Evolutionary conservation across 2,113 vertebrate genomes (phyloP), one percentile per base, ranked within the genome.

Genomic region (Alligator sinensis): DNA sequence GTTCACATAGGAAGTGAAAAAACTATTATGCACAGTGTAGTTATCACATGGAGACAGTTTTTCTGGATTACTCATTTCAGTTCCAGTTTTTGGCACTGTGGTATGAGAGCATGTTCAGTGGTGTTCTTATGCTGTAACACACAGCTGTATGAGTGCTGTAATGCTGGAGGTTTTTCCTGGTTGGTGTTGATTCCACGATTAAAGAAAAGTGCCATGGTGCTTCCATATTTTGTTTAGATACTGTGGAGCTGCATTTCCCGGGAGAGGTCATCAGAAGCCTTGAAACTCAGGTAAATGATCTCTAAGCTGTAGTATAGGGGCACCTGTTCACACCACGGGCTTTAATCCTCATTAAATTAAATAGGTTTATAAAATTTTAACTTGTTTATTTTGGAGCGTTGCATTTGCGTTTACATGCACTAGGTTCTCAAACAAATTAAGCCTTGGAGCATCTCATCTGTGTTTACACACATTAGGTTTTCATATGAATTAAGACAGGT

Each of bases 1-100:
- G 78, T 82, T 92, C 79, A 84, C 74, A 95, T 90, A 57, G 54
- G n/a, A 88, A 47, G 27, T 88, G 24, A 59, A 93, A 94, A 59
- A 47, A 89, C n/a, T 70, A 80, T 88, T 57, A 86, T 90, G 86
- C 61, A 78, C 78, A 22, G n/a, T 22, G 14, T 38, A 34, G 22
- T 24, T 47, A 75, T 77, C 80, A 85, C 11, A 24, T 83, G 91
- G 58, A 24, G 13, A 28, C 34, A 27, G 84, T 83, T 60, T 76
- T n/a, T 47, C 34, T 81, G 55, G 79, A 10, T 94, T 96, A 10
- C 55, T 86, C 92, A 24, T 83, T 68, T 88, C 47, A 54, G 63
- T 91, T 75, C 10, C 16, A 8, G 16, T 87, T 91, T 95, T 95
- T 94, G 58, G 85, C 90, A 74, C 30, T 86, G 77, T 64, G 13